Base-by-base conservation (phyloP, 37 sponge, comb jelly and placozoan species). In the Halichondria panicea region DNA sequence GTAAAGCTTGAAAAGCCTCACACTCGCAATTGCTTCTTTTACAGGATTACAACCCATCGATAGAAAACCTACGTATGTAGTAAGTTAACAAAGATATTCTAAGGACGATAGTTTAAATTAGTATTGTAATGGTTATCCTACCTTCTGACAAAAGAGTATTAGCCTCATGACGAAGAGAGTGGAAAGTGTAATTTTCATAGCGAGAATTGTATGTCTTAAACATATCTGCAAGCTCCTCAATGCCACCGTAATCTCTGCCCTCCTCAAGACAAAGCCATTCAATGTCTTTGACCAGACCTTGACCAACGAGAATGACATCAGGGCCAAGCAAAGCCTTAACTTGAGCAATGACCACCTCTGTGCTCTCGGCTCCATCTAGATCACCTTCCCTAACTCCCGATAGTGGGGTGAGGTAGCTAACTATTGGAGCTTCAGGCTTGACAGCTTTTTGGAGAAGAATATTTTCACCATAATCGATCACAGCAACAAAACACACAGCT, bases 131-230 rank as follows among this genome's bases (percentile, higher is more conserved):
- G 6, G 50, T 44, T 8, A 13, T 3, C 43, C 40, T 64, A 81
- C 82, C 82, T 45, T 6, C 13, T 3, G 52, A 7, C 22, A 83
- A 28, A 30, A 83, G 76, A 2, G 69, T 66, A 46, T 83, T 75
- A 0, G 84, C 84, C 40, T 83, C 84, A 50, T 83, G 84, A 19
- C 50, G 24, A 48, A 83, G 48, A 6, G 76, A 43, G 63, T 59
- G 76, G 33, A 42, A 75, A 39, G 15, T 43, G 61, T 45, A 56
- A 28, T 75, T 75, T 19, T 39, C 28, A 41, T 75, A 83, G 45
- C 84, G 84, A 37, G 37, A 52, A 33, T 83, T 83, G 62, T 75
- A 83, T 44, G 76, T 68, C 69, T 66, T 75, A 28, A 83, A 83
- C 59, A 83, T 27, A 18, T 83, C 76, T 0, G 48, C 76, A 3